Base-by-base conservation (phyloP, 2,888 invertebrate genomes). In the Ferdinandea cuprea region DNA sequence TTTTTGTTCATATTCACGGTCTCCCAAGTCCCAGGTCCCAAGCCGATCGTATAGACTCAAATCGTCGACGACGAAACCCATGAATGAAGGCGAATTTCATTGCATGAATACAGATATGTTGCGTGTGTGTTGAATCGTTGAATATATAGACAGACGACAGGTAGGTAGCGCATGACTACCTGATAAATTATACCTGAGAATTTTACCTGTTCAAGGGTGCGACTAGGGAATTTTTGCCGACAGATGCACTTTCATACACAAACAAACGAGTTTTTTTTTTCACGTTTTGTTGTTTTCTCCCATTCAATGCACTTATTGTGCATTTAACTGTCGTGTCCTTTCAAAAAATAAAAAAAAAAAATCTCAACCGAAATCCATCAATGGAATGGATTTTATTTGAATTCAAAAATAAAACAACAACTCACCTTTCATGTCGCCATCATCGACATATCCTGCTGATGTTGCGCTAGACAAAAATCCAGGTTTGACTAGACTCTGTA, bases 341-440 rank as follows among this genome's bases (percentile, higher is more conserved):
- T 83, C 59, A 25, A 52, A 54, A n/a, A n/a, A n/a, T n/a, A n/a
- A n/a, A n/a, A n/a, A n/a, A n/a, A n/a, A n/a, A n/a, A n/a, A n/a
- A 61, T 79, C 61, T 52, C 63, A 50, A 48, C 13, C 11, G 28
- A 19, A 74, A 78, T 73, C 63, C 66, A 78, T 83, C 68, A 83
- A 76, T 76, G 65, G 58, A 74, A 25, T 37, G 65, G 63, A 80
- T 52, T 74, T 42, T 30, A 30, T 3, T 19, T 17, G 44, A 25
- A 58, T 44, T 0, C 7, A 35, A 11, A 21, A 13, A 9, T 13
- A 3, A 25, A 7, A 19, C 21, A 11, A 15, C 42, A 37, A 87
- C 90, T 88, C 87, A 90, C 90, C 90, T 90, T 90, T 90, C 87
- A 90, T 91, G 86, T 90, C 89, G 73, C 89, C 90, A 85, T 88